Percentiles rank a stretch among this genome's conserved stretches.
Conservation (phyloP, 2,113 vertebrate species). For the Embiotoca jacksoni region DNA sequence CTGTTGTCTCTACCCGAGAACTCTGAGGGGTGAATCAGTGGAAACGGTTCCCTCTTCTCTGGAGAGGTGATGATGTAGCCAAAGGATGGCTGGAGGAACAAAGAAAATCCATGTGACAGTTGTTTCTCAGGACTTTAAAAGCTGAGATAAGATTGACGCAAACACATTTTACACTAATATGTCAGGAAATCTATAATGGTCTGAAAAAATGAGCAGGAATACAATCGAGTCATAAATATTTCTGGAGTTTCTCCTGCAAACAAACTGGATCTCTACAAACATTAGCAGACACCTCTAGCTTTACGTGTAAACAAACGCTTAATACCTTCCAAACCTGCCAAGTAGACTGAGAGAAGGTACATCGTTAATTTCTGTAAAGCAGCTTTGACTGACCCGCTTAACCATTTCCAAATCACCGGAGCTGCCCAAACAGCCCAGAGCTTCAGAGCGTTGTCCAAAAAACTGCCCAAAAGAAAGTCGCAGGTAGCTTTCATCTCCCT, state of each 20-base stretch:
- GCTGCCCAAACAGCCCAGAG: slow-evolving; percentile 91
- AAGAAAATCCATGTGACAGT: background rate
- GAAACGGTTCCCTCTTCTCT: slow-evolving; percentile 91
- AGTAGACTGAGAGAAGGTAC: background rate
- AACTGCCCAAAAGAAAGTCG: slow-evolving; percentile 94
- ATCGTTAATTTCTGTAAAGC: background rate
- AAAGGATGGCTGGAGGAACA: slow-evolving; percentile 91
- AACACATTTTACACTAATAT: background rate
- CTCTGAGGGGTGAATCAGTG: slow-evolving; percentile 87
- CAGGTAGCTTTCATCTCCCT: slow-evolving; percentile 89
- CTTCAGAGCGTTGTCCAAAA: slow-evolving; percentile 94
- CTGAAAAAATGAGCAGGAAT: too few species aligned
- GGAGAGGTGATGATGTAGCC: slow-evolving; percentile 96
- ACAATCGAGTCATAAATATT: background rate
- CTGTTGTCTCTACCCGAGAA: slow-evolving; percentile 70
- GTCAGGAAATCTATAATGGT: background rate
- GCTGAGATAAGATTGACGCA: background rate
- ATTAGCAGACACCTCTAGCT: too few species aligned
- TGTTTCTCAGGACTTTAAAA: background rate
- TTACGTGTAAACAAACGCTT: background rate
- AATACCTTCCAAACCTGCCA: background rate
- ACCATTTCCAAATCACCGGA: slow-evolving; percentile 74
- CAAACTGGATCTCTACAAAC: too few species aligned
- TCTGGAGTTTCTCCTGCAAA: background rate
- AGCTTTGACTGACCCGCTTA: slow-evolving; percentile 88